Conservation (phyloP, 2,797 vertebrate species). For the Fistularia commersonii region DNA sequence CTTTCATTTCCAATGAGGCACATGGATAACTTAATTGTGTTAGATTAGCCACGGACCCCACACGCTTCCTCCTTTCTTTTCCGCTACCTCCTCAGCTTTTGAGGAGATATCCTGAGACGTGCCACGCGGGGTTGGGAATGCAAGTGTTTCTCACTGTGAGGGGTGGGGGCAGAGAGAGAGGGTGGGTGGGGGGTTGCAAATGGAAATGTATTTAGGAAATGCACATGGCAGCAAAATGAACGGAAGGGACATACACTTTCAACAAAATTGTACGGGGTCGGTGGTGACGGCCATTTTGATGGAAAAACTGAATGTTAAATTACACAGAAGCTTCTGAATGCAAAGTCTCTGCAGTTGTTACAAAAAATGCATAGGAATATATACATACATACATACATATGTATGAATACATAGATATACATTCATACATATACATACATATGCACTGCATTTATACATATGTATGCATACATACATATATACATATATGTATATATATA, state of each 20-base stretch:
- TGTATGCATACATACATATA: background rate
- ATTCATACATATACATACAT: too few species aligned
- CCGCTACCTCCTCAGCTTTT: slow-evolving; percentile 30
- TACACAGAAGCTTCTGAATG: slow-evolving; percentile 39
- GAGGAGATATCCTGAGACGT: slow-evolving; percentile 37
- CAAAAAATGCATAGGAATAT: too few species aligned
- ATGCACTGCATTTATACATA: too few species aligned
- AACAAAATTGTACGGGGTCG: slow-evolving; percentile 19
- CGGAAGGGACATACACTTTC: slow-evolving; percentile 35
- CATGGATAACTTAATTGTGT: slow-evolving; percentile 46
- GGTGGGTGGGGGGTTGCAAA: slow-evolving; percentile 15
- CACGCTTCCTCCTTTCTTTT: slow-evolving; percentile 14
- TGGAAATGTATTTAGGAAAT: slow-evolving; percentile 47
- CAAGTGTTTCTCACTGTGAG: slow-evolving; percentile 16
- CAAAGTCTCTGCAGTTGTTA: slow-evolving; percentile 45
- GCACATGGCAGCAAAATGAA: slow-evolving; percentile 19
- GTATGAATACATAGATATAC: too few species aligned
- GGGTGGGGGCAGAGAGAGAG: slow-evolving; percentile 7
- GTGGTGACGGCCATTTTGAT: slow-evolving; percentile 33
- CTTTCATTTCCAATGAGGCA: slow-evolving; percentile 44
- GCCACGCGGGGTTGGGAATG: slow-evolving; percentile 15
- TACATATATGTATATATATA: background rate
- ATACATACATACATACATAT: too few species aligned
- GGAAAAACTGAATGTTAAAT: slow-evolving; percentile 29
- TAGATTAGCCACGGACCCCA: slow-evolving; percentile 29